Evolutionary conservation across 2,797 vertebrate species (phyloP), one percentile per base, ranked within the genome.

Genomic region (Sebastolobus altivelis): DNA sequence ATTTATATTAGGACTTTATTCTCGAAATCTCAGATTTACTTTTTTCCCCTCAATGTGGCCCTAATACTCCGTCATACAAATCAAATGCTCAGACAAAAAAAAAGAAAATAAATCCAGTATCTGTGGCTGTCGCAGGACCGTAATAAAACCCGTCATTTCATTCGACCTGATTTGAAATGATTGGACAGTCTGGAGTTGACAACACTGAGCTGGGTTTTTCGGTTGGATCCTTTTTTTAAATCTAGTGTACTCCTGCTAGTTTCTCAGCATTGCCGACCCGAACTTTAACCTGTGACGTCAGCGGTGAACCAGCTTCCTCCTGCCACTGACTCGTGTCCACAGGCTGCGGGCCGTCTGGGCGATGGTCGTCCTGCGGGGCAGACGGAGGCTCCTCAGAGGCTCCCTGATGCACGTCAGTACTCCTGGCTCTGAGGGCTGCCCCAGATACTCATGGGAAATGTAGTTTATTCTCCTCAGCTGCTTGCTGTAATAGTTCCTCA

Each of bases 401-500:
- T 93, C 95, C 35, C 86, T 86, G 65, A 95, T 95, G n/a, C 95
- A 96, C 0, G 90, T 92, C 75, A 96, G 80, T 29, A 95, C 82
- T 1, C 93, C 94, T 0, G 92, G 77, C 22, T 93, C 85, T 0
- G 63, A 31, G 0, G 91, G 82, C 71, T 80, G 85, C 25, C 94
- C 94, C 81, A 96, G 83, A 75, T 89, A 84, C 61, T 96, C 95
- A 38, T 95, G 94, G 87, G 95, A 96, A 68, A 94, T 82, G 82
- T 95, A 89, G 88, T 96, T 92, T 4, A 96, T 96, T 29, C 91
- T 90, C 60, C 89, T 81, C 27, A 96, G 90, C 87, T 96, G 95
- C 29, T 87, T 91, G 83, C 88, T 93, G 86, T 96, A 96, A 80
- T 95, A 95, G 72, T 88, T 93, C 65, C 82, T 93, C 25, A 96